Base-by-base conservation (phyloP, 2,113 vertebrate species). In the Cichladusa arquata region DNA sequence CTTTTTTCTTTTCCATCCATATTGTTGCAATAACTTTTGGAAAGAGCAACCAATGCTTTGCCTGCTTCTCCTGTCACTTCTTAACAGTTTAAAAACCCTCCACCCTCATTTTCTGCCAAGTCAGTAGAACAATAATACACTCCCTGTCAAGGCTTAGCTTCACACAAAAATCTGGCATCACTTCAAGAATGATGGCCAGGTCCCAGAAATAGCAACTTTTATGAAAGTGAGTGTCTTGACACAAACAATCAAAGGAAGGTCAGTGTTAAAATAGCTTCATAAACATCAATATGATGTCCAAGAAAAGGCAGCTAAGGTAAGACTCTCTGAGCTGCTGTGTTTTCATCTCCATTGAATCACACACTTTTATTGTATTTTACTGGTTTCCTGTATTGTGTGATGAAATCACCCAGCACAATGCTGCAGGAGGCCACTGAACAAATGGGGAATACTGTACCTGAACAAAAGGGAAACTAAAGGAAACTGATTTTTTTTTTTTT, bases 231-330 rank as follows among this genome's bases (percentile, higher is more conserved):
- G 93, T 33, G 88, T 95, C 96, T 97, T 87, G 86, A 83, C 38
- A 70, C 58, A 82, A 96, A 98, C 96, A 97, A 97, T 96, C 77
- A 90, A 51, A 97, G 97, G 96, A 97, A 97, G 94, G 96, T 96
- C 94, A 94, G 57, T 33, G 65, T 70, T 91, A 90, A 95, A 94
- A 96, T 64, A 95, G 89, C 90, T 95, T 11, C 58, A 91, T 15
- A 33, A 85, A 66, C 19, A 93, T 47, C 61, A 48, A 38, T 28
- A 18, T 12, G 33, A 92, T 51, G 42, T 6, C 71, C 25, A 92
- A 44, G 90, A 76, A 80, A 92, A 94, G 81, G 94, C 91, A 92
- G 74, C 72, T 79, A 76, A 84, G 89, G 92, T 87, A 92, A 91
- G 72, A 64, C 12, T 38, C 60, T 70, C 76, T 36, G 65, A 44